Evolutionary conservation across 2,888 invertebrate genomes (phyloP).

Genomic region (Leuctra nigra): DNA sequence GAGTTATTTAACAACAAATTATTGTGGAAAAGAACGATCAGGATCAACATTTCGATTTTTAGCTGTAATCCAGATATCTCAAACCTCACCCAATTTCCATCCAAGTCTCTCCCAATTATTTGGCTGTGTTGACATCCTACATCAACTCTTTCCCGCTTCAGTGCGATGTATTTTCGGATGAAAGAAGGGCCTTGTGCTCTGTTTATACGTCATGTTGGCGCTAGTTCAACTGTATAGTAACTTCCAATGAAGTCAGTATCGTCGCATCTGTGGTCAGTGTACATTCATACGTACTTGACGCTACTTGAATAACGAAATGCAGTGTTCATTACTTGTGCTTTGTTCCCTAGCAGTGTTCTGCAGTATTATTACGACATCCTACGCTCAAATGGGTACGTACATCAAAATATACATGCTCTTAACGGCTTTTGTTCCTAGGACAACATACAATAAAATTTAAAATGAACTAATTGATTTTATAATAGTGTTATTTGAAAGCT

Average conservation of each 20-base stretch:
- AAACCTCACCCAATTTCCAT: background rate
- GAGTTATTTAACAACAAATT: no score
- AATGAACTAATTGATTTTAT: no score
- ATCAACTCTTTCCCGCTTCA: background rate
- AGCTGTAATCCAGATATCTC: background rate
- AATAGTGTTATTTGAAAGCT: no score
- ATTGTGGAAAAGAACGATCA: no score
- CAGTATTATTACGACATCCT: background rate
- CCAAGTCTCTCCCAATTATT: background rate
- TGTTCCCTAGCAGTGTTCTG: background rate
- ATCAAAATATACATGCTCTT: no score
- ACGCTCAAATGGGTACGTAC: constrained; percentile 5
- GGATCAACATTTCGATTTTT: no score
- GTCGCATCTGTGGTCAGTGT: no score
- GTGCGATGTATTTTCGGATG: constrained; percentile 11
- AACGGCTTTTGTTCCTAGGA: no score
- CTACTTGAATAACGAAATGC: no score
- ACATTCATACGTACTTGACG: no score
- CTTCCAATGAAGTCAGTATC: background rate
- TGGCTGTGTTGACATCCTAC: background rate
- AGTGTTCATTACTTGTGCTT: no score
- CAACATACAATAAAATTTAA: no score
- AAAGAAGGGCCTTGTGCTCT: background rate
- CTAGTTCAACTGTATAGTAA: background rate
- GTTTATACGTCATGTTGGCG: background rate